Base-by-base conservation (phyloP, 2,888 invertebrate genomes). In the Anoplius nigerrimus region DNA sequence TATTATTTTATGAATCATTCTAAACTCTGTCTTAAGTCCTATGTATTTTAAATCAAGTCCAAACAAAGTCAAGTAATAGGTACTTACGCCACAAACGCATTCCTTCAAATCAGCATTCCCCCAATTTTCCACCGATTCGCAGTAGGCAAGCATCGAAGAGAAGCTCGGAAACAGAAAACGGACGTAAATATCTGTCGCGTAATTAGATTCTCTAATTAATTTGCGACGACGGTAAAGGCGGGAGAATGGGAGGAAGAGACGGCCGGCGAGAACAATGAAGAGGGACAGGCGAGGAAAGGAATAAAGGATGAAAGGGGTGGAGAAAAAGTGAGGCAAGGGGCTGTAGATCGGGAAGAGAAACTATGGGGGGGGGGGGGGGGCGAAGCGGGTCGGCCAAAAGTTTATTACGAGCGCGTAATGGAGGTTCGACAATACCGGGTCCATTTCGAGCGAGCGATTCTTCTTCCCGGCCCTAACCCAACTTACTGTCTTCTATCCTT, bases 391-490 rank as follows among this genome's bases (percentile, higher is more conserved):
- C 51, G 46, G 18, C 55, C 22, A 46, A 62, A 63, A 57, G 24
- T 68, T 68, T 68, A 68, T 71, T 68, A 68, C 64, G 57, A 65
- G 54, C 61, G 22, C 54, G 68, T 71, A 71, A 71, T 65, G 48
- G 62, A 68, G 58, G 51, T 61, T 65, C 71, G 68, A 64, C 68
- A 71, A 64, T 62, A 22, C 65, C 59, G 52, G 53, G 67, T 67
- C 59, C 59, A 67, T 67, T 70, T 60, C 48, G 52, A 53, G 52
- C 58, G 15, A 27, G 54, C 59, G 55, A 56, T 60, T 54, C 58
- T 54, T 68, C 56, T 65, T 66, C 42, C 52, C 34, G 20, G 34
- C 56, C 51, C 20, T 60, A 22, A n/a, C 15, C 27, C 43, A 43
- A 24, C 43, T 20, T 46, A 18, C 53, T 18, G 58, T 54, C 55